Evolutionary conservation across 2,113 vertebrate species (phyloP), one percentile per base, ranked within the genome.

Genomic region (Kryptolebias marmoratus): DNA sequence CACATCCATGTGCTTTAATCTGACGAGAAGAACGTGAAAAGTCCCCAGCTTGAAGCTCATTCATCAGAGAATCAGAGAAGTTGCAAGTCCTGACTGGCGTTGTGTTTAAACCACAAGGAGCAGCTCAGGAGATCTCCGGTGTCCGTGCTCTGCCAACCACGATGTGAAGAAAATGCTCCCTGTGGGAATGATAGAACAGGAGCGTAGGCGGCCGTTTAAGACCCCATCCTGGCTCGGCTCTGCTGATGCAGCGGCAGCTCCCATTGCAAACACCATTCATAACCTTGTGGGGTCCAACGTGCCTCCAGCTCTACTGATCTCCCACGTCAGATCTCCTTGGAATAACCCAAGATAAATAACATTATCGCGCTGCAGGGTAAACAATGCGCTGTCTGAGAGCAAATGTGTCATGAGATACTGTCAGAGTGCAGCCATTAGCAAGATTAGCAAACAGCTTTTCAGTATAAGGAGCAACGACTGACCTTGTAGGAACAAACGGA

Each of bases 391-490:
- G 64, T 44, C 69, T 47, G 70, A 58, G 73, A 77, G 72, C 63
- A 50, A 50, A 67, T 64, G 59, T 57, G 67, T 60, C 16, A 65
- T 77, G 72, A 76, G 75, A 82, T 79, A 67, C 61, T 59, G 68
- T 58, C 54, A 74, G 58, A 57, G 66, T 77, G 64, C 73, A 53
- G 10, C n/a, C 28, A 56, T 79, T 86, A 79, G 73, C 22, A 0
- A 69, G 83, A 89, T 87, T 83, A 81, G 72, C 70, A 66, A 75
- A 79, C 53, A 73, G 85, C 79, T 80, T 69, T 53, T 68, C 76
- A 5, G 79, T 39, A 78, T 80, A 73, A n/a, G 30, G 79, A 76
- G 71, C 70, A 28, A 15, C 69, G 80, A 76, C 62, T 83, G 85
- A 87, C 85, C 79, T 84, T 81, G 77, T 18, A 10, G 68, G 15